A percentile compares a stretch with the other conserved stretches of the same genome.
These are phyloP conservation scores for Plagodis dolabraria DNA, from an alignment of 2,888 invertebrate genomes.

Conservation along the genomic window DNA sequence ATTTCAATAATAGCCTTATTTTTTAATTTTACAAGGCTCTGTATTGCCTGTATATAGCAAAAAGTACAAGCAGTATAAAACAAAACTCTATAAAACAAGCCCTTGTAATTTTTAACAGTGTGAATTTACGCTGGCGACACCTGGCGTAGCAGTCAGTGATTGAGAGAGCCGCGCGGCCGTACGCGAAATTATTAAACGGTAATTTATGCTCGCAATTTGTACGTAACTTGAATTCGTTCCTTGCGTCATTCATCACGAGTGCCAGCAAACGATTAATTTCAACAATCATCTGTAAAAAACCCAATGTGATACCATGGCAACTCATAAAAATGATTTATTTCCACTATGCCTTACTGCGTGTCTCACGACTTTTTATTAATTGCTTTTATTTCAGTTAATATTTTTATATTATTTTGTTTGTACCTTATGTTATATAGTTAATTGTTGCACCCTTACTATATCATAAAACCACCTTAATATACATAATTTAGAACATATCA, in stretches of 20 bases:
- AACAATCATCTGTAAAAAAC: conserved; percentile 72
- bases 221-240: conserved; percentile 79
- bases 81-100: conserved; percentile 32
- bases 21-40: too few relatives aligned
- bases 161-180: conserved; percentile 68
- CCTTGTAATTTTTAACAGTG: conserved; percentile 70
- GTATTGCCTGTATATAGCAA: not conserved
- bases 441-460: too few relatives aligned
- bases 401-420: not conserved
- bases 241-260: conserved; percentile 78
- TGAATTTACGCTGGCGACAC: conserved; percentile 74
- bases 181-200: conserved; percentile 81
- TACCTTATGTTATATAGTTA: too few relatives aligned
- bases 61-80: not conserved
- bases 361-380: conserved; percentile 26
- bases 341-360: conserved; percentile 20
- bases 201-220: conserved; percentile 83
- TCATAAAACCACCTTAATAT: too few relatives aligned
- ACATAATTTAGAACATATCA: too few relatives aligned
- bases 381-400: not conserved
- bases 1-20: too few relatives aligned
- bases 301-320: conserved; percentile 46
- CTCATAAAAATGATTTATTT: conserved; percentile 30
- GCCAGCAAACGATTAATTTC: conserved; percentile 68
- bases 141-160: conserved; percentile 66